Base-by-base conservation (phyloP, 2,888 invertebrate genomes). In the Brachyptera risi region DNA sequence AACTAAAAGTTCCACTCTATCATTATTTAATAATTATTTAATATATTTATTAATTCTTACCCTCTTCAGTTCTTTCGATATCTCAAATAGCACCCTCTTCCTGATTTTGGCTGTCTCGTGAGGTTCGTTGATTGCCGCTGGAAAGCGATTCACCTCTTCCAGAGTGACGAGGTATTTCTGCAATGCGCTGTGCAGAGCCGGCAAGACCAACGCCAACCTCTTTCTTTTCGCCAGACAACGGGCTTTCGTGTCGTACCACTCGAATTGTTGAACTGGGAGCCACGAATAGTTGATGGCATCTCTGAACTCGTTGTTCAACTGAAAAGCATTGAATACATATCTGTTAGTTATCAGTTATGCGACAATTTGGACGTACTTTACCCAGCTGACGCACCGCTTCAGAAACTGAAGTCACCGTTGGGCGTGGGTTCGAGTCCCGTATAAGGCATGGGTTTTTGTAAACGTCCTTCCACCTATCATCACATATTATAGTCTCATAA, bases 181-280 rank as follows among this genome's bases (percentile, higher is more conserved):
- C n/a, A 80, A 73, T 1, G 76, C 73, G 40, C 75, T 79, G 75
- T 83, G 81, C 40, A 86, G 78, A 67, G 78, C 78, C 58, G 83
- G 81, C 68, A 84, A 77, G 61, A 82, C 42, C 42, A 27, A 3
- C 54, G 37, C 23, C 44, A 38, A 38, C 26, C 44, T 38, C 15
- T 23, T 5, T 17, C 72, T 72, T 65, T 75, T 75, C 64, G 75
- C 74, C 40, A 74, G 69, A 60, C 77, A 76, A 70, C 71, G 72
- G 59, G 75, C 69, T 56, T 74, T 70, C 35, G 69, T 69, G 59
- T 71, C 68, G 65, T 75, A 77, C 76, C 77, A 77, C 57, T 71
- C 69, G 38, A 73, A 68, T 57, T 75, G 73, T 42, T 73, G 71
- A 62, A 72, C 70, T n/a, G 77, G 77, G 56, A 78, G 69, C 77